Conservation (phyloP, 2,113 vertebrate species). For the Triplophysa siluroides region DNA sequence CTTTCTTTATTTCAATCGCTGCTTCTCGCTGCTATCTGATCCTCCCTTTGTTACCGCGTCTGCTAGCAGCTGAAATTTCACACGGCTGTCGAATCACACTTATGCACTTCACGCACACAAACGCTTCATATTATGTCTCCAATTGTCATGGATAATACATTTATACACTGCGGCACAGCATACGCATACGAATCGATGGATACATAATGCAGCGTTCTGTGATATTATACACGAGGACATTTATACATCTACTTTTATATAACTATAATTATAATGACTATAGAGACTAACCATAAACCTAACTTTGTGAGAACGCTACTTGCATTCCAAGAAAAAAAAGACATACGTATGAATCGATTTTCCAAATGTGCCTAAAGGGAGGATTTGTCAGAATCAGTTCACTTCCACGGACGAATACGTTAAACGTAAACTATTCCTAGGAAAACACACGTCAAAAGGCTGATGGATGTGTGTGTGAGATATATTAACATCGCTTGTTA, state of each 20-base stretch:
- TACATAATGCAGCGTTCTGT: background rate
- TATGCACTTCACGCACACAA: conserved; percentile 31
- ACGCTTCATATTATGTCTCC: conserved; percentile 26
- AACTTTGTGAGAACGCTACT: background rate
- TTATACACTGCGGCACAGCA: background rate
- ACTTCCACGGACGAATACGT: background rate
- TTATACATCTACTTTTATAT: too few relatives aligned
- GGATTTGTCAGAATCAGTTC: background rate
- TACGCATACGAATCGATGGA: background rate
- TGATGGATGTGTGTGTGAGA: background rate
- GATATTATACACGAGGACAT: too few relatives aligned
- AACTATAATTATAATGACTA: background rate
- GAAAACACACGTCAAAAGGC: background rate
- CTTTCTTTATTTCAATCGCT: conserved; percentile 31
- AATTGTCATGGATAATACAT: conserved; percentile 22
- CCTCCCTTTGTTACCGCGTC: conserved; percentile 44
- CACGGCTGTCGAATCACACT: conserved; percentile 41
- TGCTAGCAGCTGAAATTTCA: conserved; percentile 34
- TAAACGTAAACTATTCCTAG: background rate
- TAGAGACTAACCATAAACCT: background rate
- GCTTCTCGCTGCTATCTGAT: conserved; percentile 40
- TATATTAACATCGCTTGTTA: background rate
- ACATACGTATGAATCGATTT: background rate
- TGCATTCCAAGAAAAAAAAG: too few relatives aligned
- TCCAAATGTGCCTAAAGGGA: conserved; percentile 10